Percentiles rank a stretch among this genome's conserved stretches.
phyloP scores from a whole-genome alignment of 2,888 invertebrate genomes.

The Chymomyza procnemis region DNA sequence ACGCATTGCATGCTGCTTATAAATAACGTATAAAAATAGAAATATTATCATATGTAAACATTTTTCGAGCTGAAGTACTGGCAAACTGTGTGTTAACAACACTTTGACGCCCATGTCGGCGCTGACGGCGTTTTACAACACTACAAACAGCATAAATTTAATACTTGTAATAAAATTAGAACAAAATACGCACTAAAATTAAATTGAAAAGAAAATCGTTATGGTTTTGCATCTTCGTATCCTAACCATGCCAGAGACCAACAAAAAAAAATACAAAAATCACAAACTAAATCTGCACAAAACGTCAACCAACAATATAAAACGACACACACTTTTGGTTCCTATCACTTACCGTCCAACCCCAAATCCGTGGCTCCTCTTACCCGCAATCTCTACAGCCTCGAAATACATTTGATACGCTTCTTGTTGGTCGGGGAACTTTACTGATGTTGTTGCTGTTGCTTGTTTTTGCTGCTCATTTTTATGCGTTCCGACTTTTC shows the following conservation, averaged over 20 bases:
- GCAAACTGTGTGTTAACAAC: constrained; percentile 65
- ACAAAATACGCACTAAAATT: constrained; percentile 68
- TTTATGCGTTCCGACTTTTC: constrained; percentile 1
- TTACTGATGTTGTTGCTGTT: constrained; percentile 43
- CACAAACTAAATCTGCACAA: constrained; percentile 18
- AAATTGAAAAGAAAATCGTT: constrained; percentile 73
- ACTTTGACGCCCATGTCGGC: constrained; percentile 18
- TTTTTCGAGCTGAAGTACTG: neutral
- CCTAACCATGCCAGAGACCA: constrained; percentile 9
- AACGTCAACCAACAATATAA: constrained; percentile 39
- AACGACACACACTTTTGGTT: constrained; percentile 8
- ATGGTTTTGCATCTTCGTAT: constrained; percentile 40
- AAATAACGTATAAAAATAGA: constrained; percentile 67
- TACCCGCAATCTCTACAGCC: neutral
- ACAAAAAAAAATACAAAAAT: constrained; percentile 28
- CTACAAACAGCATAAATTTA: constrained; percentile 42
- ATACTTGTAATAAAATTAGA: constrained; percentile 70
- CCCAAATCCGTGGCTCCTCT: constrained; percentile 5
- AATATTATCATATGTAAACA: constrained; percentile 36
- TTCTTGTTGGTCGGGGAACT: constrained; percentile 68
- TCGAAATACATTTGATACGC: constrained; percentile 59
- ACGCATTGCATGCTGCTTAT: constrained; percentile 46
- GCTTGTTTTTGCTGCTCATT: constrained; percentile 29
- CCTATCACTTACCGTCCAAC: neutral
- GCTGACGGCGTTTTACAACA: neutral